Conservation (phyloP, 1,140 invertebrate species). For the Drosophila lini region DNA sequence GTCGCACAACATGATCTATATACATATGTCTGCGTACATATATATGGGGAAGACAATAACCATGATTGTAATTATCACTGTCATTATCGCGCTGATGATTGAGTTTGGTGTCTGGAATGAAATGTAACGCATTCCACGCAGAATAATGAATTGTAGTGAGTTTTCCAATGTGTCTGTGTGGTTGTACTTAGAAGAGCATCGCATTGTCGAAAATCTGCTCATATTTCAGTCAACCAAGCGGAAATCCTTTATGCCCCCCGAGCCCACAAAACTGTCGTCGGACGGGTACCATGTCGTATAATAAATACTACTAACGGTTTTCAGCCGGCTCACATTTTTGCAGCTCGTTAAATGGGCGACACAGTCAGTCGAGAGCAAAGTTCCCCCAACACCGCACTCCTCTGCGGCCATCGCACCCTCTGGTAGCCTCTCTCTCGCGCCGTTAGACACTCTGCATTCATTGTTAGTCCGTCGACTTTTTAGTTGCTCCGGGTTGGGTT, state of each 20-base stretch:
- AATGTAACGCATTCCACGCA: conserved; percentile 66
- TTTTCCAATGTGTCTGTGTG: conserved; percentile 7
- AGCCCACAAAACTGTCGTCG: neutral
- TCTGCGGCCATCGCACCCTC: neutral
- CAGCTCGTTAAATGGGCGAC: conserved; percentile 79
- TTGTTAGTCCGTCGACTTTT: conserved; percentile 50
- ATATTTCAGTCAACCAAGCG: conserved; percentile 79
- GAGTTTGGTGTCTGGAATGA: conserved; percentile 47
- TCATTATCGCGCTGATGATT: conserved; percentile 56
- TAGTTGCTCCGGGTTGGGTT: conserved; percentile 44
- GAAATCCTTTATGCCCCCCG: conserved; percentile 69
- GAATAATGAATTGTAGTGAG: conserved; percentile 62
- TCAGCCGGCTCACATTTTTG: conserved; percentile 61
- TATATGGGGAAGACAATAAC: conserved; percentile 18
- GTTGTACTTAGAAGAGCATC: conserved; percentile 34
- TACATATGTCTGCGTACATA: conserved; percentile 23
- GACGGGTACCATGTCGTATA: conserved; percentile 6
- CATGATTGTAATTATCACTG: conserved; percentile 63
- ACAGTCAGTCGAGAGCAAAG: conserved; percentile 49
- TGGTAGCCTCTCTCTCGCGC: conserved; percentile 17
- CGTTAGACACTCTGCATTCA: conserved; percentile 56
- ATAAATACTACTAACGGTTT: conserved; percentile 49
- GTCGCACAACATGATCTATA: conserved; percentile 63
- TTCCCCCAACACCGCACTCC: conserved; percentile 4
- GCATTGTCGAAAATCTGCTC: conserved; percentile 72